Conservation (phyloP, 2,797 vertebrate genomes). For the Calcarius lapponicus region DNA sequence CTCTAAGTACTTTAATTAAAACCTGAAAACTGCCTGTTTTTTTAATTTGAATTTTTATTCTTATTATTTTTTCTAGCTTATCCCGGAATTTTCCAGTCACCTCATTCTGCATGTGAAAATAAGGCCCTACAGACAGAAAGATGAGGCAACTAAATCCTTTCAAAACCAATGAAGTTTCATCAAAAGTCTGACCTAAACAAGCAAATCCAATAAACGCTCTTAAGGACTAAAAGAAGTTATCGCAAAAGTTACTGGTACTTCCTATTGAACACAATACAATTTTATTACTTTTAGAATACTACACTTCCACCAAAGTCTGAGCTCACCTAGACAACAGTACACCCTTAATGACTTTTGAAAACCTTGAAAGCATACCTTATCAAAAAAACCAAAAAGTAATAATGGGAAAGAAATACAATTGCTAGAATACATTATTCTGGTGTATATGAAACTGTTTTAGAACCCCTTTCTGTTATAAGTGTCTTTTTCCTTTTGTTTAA, state of each 20-base stretch:
- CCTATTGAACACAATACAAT: not conserved
- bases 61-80: constrained; percentile 46
- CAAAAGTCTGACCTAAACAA: not conserved
- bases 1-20: constrained; percentile 46
- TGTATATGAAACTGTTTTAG: not conserved
- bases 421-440: not conserved
- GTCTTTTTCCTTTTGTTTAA: not conserved
- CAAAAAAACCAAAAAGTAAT: not conserved
- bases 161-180: not conserved
- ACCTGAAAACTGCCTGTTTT: not conserved
- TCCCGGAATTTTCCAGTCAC: constrained; percentile 42
- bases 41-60: not conserved
- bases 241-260: not conserved
- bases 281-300: not conserved
- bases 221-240: not conserved
- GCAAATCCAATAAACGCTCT: not conserved
- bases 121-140: not conserved
- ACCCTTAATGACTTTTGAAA: not conserved
- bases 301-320: not conserved
- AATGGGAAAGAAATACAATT: not conserved
- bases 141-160: constrained; percentile 21
- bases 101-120: constrained; percentile 33
- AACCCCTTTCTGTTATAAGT: not conserved
- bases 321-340: not conserved
- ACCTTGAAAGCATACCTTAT: not conserved